A percentile compares a stretch with the other conserved stretches of the same genome.
Evolutionary conservation across 2,797 vertebrate genomes (phyloP).

Genomic region (Crotalus adamanteus): DNA sequence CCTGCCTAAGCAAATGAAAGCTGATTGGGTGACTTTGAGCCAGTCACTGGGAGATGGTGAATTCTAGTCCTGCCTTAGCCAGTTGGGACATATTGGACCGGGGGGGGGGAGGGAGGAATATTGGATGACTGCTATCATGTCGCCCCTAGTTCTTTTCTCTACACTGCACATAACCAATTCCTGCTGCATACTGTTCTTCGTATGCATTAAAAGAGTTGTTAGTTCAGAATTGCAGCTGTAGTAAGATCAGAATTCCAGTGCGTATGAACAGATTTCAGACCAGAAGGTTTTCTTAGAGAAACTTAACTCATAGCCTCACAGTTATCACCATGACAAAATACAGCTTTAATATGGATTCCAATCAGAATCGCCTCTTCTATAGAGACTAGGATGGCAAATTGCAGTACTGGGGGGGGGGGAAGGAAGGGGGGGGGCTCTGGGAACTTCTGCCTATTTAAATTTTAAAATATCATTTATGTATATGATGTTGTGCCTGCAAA

Average conservation of each 20-base stretch:
- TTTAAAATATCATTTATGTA: background rate
- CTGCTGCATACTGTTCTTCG: background rate
- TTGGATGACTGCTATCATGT: background rate
- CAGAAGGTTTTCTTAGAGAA: background rate
- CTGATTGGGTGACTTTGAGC: too few relatives aligned
- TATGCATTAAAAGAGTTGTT: background rate
- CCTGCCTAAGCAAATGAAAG: too few relatives aligned
- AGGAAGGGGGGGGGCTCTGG: fast-evolving
- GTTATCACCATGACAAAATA: background rate
- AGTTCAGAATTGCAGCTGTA: background rate
- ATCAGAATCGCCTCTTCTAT: background rate
- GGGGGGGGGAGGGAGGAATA: background rate
- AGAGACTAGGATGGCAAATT: background rate
- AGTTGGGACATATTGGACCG: too few relatives aligned
- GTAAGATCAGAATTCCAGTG: background rate
- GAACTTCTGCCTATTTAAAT: background rate
- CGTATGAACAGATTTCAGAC: background rate
- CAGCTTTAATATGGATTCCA: background rate
- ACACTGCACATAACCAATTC: background rate
- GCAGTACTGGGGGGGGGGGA: background rate
- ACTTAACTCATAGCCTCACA: background rate
- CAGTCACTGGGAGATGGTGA: too few relatives aligned
- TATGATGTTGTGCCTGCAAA: background rate
- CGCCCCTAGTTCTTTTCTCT: background rate
- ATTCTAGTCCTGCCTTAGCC: too few relatives aligned